Evolutionary conservation across 2,797 vertebrate species (phyloP).

Genomic region (Mareca penelope): DNA sequence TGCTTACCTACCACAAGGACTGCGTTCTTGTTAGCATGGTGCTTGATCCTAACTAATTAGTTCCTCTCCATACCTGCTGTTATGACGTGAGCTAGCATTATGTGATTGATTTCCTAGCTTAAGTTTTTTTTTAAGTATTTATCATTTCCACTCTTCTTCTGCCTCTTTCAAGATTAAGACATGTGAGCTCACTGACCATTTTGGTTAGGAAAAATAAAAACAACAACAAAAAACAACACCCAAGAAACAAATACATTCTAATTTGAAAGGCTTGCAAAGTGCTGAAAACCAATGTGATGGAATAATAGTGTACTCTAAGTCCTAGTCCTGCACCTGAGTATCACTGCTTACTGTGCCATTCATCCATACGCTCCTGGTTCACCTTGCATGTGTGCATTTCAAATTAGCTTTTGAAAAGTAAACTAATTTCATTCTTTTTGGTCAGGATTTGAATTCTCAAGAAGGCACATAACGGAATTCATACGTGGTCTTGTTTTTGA

Average conservation of each 20-base stretch:
- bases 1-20: not conserved
- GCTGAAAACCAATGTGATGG: not conserved
- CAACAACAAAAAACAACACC: not conserved
- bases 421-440: not conserved
- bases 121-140: not conserved
- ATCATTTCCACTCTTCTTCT: not conserved
- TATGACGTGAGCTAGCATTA: not conserved
- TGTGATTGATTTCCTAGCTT: not conserved
- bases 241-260: not conserved
- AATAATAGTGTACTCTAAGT: not conserved
- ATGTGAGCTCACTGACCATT: not conserved
- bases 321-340: not conserved
- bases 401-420: not conserved
- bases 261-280: not conserved
- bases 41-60: not conserved
- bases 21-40: not conserved
- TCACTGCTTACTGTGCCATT: rapidly evolving
- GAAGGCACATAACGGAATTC: not conserved
- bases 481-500: not conserved
- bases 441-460: not conserved
- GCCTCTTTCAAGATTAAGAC: not conserved
- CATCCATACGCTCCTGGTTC: not conserved
- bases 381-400: not conserved
- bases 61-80: not conserved
- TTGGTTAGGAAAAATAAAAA: not conserved